Conservation (phyloP, 2,797 vertebrate genomes). For the Carcharodon carcharias region DNA sequence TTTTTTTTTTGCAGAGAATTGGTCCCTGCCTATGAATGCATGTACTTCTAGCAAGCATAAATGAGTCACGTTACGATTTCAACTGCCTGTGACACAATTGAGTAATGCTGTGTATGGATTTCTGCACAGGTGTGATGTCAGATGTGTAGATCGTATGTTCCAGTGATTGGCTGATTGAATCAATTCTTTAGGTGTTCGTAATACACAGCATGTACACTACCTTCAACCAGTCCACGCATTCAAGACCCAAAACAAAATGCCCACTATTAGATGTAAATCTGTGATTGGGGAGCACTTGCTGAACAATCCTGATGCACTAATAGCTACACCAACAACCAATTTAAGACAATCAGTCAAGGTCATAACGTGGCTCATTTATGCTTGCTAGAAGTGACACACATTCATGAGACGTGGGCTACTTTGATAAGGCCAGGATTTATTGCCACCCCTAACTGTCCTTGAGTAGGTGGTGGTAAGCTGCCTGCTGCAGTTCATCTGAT, state of each 20-base stretch:
- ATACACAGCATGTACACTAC: background rate
- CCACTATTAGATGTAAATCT: no score
- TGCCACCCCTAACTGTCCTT: background rate
- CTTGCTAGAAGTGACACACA: background rate
- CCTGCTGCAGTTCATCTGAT: background rate
- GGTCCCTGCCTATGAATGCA: background rate
- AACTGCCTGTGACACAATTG: background rate
- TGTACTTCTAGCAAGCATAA: background rate
- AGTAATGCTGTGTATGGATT: background rate
- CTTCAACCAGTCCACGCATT: background rate
- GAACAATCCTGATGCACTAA: background rate
- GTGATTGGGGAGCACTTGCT: background rate
- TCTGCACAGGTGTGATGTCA: background rate
- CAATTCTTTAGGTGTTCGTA: no score
- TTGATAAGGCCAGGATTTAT: background rate
- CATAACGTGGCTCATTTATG: background rate
- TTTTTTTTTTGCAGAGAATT: background rate
- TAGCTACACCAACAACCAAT: background rate
- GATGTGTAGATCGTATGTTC: background rate
- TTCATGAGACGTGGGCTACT: background rate
- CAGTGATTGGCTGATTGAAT: background rate
- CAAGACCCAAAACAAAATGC: background rate
- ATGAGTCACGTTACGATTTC: background rate
- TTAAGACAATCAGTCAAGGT: background rate
- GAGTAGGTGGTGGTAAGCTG: background rate